Percentiles rank a stretch among this genome's conserved stretches.
Conservation (phyloP, 2,113 vertebrate species). For the Aegithalos caudatus region DNA sequence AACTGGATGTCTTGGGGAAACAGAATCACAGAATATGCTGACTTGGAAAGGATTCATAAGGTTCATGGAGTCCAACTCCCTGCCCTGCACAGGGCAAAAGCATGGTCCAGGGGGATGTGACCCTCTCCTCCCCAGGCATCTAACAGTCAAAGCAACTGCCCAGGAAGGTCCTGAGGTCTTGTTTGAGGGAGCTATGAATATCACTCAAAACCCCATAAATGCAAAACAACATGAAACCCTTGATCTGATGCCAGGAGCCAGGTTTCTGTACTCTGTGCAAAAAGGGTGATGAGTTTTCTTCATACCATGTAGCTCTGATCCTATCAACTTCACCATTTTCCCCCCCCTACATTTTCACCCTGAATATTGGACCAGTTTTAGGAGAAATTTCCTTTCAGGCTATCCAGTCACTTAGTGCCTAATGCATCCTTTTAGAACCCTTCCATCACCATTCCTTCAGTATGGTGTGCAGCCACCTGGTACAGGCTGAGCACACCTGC, state of each 20-base stretch:
- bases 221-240: neutral
- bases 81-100: neutral
- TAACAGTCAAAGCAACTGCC: neutral
- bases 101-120: neutral
- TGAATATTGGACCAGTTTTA: neutral
- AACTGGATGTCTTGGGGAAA: neutral
- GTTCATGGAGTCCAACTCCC: neutral
- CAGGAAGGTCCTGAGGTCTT: neutral
- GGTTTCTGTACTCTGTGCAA: neutral
- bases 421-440: neutral
- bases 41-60: neutral
- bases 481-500: neutral
- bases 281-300: neutral
- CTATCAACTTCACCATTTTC: neutral
- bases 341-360: accelerated
- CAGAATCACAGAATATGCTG: neutral
- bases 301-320: neutral
- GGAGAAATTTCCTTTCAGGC: neutral
- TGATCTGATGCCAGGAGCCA: neutral
- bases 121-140: neutral
- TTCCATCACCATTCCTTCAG: neutral
- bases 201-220: neutral
- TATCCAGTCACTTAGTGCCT: neutral
- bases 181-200: accelerated
- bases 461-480: neutral